Base-by-base conservation (phyloP, 1,140 invertebrate species). In the Aphidius ervi region DNA sequence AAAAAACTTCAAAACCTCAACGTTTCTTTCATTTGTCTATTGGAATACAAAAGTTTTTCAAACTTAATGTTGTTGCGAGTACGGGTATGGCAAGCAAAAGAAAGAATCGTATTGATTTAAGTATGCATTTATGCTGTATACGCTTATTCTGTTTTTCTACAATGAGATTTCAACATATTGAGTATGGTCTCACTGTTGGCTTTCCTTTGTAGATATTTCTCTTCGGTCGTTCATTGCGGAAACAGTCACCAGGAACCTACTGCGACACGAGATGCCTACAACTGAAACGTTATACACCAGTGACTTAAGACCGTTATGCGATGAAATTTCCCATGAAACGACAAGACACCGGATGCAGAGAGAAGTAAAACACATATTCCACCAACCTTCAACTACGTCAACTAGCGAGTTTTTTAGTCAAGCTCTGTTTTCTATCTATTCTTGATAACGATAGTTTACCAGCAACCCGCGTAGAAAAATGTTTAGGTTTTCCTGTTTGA, bases 211-310 rank as follows among this genome's bases (percentile, higher is more conserved):
- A 75, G 74, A 69, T 31, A 31, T 31, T 31, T 31, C 16, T 31
- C 23, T 31, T 1, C 67, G 68, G 67, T 16, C 16, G 16, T 73
- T 68, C 66, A 70, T 69, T 70, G 67, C 69, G 74, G 73, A 76
- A 77, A 76, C 73, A 75, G 75, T 77, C 74, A 71, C 74, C 74
- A 75, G 75, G 75, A 78, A 76, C 70, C 60, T 66, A 73, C 70
- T 73, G 67, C 73, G 72, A 68, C 69, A 74, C 71, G 74, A 75
- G 67, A 75, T 68, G 70, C 71, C 71, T 70, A 75, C 69, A 49
- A 74, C 70, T 70, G 74, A 77, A 74, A 78, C 77, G 76, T 79
- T 76, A 74, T 76, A 78, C 75, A 69, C 76, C 71, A 77, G 67
- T 75, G 76, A 75, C 71, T 78, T 78, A 72, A 77, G 76, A 73